These are phyloP conservation scores for Eupelmus urozonus DNA, from an alignment of 2,888 invertebrate species.

Conservation along the genomic window DNA sequence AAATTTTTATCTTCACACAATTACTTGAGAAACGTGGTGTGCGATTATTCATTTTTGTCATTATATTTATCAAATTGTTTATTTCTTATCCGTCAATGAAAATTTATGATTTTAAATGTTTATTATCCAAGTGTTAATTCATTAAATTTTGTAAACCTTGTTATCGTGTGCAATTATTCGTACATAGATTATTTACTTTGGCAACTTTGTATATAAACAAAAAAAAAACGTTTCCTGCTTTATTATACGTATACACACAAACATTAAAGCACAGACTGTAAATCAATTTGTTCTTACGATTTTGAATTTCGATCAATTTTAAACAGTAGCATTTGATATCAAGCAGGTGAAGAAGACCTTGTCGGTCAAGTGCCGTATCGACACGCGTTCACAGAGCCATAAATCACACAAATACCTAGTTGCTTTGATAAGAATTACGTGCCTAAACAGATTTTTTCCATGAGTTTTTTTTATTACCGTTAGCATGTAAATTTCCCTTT, in stretches of 20 bases:
- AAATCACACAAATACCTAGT: conserved; percentile 44
- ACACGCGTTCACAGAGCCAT: conserved; percentile 5
- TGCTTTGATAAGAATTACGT: conserved; percentile 50
- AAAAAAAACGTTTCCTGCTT: no score
- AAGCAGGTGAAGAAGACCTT: conserved; percentile 23
- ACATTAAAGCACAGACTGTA: no score
- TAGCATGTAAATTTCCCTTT: conserved; percentile 23
- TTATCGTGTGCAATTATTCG: not conserved
- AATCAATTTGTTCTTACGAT: not conserved
- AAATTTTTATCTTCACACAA: no score
- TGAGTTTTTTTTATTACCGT: not conserved
- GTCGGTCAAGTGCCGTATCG: not conserved
- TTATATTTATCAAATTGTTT: not conserved
- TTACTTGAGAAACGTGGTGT: no score
- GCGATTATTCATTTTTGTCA: not conserved
- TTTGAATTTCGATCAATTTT: not conserved
- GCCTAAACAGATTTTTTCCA: conserved; percentile 33
- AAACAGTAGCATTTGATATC: not conserved
- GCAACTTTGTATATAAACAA: not conserved
- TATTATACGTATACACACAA: no score
- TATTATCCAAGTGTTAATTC: not conserved
- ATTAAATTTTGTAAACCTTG: not conserved
- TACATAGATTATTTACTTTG: not conserved
- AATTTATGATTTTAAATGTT: conserved; percentile 1
- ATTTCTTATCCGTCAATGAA: not conserved